Conservation (phyloP, 2,113 vertebrate species). For the Zonotrichia leucophrys region DNA sequence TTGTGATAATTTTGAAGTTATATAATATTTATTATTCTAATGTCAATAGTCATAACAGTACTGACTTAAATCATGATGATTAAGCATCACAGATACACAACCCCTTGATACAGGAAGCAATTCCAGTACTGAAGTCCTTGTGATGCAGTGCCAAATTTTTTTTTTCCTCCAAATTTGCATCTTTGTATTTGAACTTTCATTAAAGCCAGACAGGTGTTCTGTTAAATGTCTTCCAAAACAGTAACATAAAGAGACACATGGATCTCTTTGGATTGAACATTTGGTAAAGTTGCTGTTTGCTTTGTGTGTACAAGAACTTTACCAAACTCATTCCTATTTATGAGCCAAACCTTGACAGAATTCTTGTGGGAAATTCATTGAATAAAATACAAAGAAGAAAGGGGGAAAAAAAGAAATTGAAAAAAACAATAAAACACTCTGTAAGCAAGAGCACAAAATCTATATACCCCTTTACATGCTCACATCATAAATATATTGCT, state of each 20-base stretch:
- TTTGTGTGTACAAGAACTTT: constrained; percentile 21
- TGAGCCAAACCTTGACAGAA: constrained; percentile 38
- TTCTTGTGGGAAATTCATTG: constrained; percentile 19
- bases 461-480: background rate
- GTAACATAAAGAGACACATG: background rate
- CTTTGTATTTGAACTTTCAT: background rate
- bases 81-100: background rate
- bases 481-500: background rate
- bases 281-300: constrained; percentile 40
- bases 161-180: background rate
- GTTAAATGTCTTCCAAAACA: constrained; percentile 28
- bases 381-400: accelerated
- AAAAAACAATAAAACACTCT: background rate
- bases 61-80: background rate
- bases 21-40: background rate
- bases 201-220: constrained; percentile 34
- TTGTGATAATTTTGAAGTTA: background rate
- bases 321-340: constrained; percentile 33
- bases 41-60: background rate
- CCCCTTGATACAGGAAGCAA: background rate
- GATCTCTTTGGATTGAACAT: background rate
- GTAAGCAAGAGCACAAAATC: background rate
- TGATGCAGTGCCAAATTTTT: background rate
- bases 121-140: background rate
- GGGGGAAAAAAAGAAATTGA: accelerated